These are phyloP conservation scores for Myocastor coypus DNA, from an alignment of 2,113 vertebrate species.

Conservation along the genomic window DNA sequence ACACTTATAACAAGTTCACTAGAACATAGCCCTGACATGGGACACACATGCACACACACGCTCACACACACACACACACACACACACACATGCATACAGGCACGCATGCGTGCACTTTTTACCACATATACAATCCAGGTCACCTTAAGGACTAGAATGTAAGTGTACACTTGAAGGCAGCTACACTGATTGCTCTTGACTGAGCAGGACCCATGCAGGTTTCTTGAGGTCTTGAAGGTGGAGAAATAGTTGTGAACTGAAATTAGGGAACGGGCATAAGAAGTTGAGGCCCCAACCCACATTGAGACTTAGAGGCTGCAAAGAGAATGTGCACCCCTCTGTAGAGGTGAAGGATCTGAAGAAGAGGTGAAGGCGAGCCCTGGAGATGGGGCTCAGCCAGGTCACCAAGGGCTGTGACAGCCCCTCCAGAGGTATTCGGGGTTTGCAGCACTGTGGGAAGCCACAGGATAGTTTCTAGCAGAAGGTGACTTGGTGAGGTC, in stretches of 20 bases:
- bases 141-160: background rate
- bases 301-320: background rate
- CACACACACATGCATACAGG: too few species aligned
- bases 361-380: background rate
- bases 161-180: background rate
- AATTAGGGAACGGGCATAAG: background rate
- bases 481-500: background rate
- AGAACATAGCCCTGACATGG: background rate
- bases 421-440: background rate
- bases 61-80: background rate
- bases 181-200: background rate
- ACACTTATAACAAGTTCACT: accelerated
- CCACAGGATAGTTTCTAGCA: background rate
- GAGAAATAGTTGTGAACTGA: background rate
- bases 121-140: background rate
- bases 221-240: background rate
- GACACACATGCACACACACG: background rate
- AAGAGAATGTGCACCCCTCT: background rate
- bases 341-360: background rate
- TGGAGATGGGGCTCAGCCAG: too few species aligned
- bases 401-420: background rate
- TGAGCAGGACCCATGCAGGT: background rate
- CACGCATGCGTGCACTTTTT: background rate
- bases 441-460: background rate
- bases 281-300: background rate